phyloP scores from a whole-genome alignment of 1,140 invertebrate species.

The Drosophila albomicans region DNA sequence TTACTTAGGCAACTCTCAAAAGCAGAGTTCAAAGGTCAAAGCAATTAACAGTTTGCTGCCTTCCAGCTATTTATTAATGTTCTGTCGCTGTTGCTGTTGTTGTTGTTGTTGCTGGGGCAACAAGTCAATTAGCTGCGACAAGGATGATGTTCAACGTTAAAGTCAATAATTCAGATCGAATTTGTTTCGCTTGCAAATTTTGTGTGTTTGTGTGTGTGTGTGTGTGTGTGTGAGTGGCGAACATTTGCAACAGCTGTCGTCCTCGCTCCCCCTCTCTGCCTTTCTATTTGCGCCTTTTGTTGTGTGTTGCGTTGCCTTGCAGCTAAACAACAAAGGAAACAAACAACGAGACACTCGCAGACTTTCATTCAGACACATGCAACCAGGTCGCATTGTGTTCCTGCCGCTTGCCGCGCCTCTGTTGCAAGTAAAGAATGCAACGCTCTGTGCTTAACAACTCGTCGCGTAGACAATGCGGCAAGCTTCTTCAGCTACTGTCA shows the following conservation, averaged over 20 bases:
- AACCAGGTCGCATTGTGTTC: conserved; percentile 21
- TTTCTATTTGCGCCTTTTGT: too few relatives aligned
- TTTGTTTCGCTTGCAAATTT: conserved; percentile 9
- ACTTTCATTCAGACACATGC: conserved; percentile 12
- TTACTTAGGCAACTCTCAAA: conserved; percentile 22
- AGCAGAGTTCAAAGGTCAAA: conserved; percentile 44
- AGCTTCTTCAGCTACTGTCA: conserved; percentile 14
- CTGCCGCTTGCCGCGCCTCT: not conserved
- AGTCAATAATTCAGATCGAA: conserved; percentile 41
- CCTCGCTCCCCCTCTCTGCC: too few relatives aligned
- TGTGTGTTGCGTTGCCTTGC: conserved; percentile 1
- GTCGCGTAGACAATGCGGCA: conserved; percentile 64
- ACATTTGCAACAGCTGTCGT: conserved; percentile 20
- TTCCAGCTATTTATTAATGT: conserved; percentile 45
- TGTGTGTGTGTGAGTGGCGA: too few relatives aligned
- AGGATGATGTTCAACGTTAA: not conserved
- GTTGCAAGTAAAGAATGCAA: conserved; percentile 39
- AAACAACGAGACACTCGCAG: conserved; percentile 22
- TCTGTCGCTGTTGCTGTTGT: not conserved
- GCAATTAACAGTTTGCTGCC: conserved; percentile 47
- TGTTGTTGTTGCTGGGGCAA: conserved; percentile 15
- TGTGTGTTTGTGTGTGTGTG: not conserved
- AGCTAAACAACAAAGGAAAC: conserved; percentile 25
- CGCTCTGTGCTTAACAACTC: conserved; percentile 49
- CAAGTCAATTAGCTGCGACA: conserved; percentile 46